These are phyloP conservation scores for Taeniopygia guttata DNA, from an alignment of 2,797 vertebrate species.

Conservation along the genomic window DNA sequence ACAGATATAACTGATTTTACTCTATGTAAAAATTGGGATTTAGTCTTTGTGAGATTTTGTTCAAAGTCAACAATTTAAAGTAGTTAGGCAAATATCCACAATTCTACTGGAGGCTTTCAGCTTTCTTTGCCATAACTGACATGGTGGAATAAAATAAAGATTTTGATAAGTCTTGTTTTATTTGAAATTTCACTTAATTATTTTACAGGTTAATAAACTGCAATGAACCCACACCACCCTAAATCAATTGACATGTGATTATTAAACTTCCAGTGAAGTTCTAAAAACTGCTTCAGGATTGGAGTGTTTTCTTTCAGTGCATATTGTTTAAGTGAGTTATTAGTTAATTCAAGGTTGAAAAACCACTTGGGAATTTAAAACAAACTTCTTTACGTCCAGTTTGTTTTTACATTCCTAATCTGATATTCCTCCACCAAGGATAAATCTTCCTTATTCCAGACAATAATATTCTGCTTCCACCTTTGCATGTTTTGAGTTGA, in stretches of 20 bases:
- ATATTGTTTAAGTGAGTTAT: neutral
- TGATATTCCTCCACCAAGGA: neutral
- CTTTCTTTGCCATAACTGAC: neutral
- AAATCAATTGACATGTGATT: neutral
- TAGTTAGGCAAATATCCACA: neutral
- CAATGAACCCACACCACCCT: neutral
- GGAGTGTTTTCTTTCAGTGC: neutral
- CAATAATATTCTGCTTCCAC: neutral
- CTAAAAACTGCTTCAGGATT: neutral
- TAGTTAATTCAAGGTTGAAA: neutral
- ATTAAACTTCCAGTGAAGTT: neutral
- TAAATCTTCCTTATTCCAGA: neutral
- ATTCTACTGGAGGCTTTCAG: neutral
- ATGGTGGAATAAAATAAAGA: neutral
- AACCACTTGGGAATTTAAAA: neutral
- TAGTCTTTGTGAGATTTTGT: neutral
- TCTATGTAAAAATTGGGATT: accelerated
- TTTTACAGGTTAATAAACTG: neutral
- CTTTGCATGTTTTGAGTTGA: neutral
- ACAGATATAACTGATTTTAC: neutral
- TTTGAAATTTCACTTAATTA: neutral
- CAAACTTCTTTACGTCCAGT: neutral
- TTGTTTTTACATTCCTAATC: neutral
- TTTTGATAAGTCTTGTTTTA: neutral
- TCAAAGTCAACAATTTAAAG: neutral